Base-by-base conservation (phyloP, 2,888 invertebrate genomes). In the Smittia aterrima region DNA sequence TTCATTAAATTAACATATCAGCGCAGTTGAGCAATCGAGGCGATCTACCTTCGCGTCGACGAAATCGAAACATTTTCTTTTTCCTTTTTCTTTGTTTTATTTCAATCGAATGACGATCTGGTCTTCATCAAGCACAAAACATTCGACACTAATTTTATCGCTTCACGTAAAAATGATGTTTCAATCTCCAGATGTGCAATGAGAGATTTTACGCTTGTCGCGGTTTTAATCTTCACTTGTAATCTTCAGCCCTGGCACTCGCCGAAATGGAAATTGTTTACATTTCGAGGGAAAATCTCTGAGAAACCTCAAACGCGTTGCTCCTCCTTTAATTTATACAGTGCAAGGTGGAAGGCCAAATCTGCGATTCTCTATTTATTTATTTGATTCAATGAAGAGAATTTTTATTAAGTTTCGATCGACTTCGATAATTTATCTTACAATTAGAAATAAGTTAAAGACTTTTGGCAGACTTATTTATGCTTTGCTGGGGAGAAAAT, bases 351-450 rank as follows among this genome's bases (percentile, higher is more conserved):
- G 58, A 58, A 58, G 58, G 58, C 58, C 58, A 22, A 58, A n/a
- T 58, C 22, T 6, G 64, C 62, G 20, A 38, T 62, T 72, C 40
- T 62, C 62, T 72, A 27, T 72, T 72, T 72, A 72, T 72, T 72
- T 72, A 72, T 72, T 72, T 72, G 58, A 62, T 38, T 72, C 58
- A 54, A 72, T 32, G 47, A 53, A 13, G 66, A 66, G 54, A 72
- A 72, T 72, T 72, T 72, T 72, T 72, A 72, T 72, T 58, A 72
- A 72, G 58, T 72, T 72, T 70, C 32, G 32, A 32, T 32, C 32
- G 32, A 47, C 9, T 47, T n/a, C 9, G 25, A 58, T 58, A 18
- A 58, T 58, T 58, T 58, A 22, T 22, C 58, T 22, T 4, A 18
- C 22, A 11, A 58, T 58, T 7, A 2, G 58, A 22, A 18, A 22